Percentiles rank a stretch among this genome's conserved stretches.
These are phyloP conservation scores for Amia ocellicauda DNA, from an alignment of 2,113 vertebrate species.

Conservation along the genomic window DNA sequence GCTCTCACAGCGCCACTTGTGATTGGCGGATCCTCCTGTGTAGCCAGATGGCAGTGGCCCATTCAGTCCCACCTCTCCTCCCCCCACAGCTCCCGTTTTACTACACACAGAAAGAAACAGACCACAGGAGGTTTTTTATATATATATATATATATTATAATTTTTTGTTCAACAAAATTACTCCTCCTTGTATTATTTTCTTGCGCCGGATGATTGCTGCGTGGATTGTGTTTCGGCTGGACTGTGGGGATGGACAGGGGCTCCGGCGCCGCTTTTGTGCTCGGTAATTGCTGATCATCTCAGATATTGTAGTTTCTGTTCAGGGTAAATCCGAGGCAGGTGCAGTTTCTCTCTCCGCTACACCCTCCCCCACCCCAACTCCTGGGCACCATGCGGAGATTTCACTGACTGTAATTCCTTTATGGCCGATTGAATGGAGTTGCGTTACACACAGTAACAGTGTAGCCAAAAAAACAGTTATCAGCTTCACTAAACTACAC, in stretches of 20 bases:
- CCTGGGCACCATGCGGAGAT: too few species aligned
- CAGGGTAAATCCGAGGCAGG: slow-evolving; percentile 12
- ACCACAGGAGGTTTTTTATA: neutral
- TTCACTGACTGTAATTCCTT: neutral
- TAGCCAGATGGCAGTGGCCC: slow-evolving; percentile 30
- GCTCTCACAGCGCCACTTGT: slow-evolving; percentile 24
- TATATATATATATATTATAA: too few species aligned
- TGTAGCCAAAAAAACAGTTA: too few species aligned
- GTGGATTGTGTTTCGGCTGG: neutral
- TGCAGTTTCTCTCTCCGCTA: slow-evolving; percentile 8
- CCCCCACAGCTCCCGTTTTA: slow-evolving; percentile 7
- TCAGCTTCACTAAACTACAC: too few species aligned
- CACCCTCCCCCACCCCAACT: neutral
- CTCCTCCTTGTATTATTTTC: neutral
- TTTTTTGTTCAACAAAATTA: slow-evolving; percentile 2
- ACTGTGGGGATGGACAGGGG: neutral
- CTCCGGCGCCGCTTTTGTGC: neutral
- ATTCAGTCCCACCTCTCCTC: slow-evolving; percentile 17
- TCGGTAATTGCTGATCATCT: slow-evolving; percentile 10
- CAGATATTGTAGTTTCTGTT: neutral
- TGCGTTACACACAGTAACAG: neutral
- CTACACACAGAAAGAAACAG: neutral
- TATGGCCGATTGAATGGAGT: neutral
- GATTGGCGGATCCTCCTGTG: slow-evolving; percentile 22
- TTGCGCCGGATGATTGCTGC: neutral